Evolutionary conservation across 2,888 invertebrate genomes (phyloP), one percentile per base, ranked within the genome.

Genomic region (Sipha maydis): DNA sequence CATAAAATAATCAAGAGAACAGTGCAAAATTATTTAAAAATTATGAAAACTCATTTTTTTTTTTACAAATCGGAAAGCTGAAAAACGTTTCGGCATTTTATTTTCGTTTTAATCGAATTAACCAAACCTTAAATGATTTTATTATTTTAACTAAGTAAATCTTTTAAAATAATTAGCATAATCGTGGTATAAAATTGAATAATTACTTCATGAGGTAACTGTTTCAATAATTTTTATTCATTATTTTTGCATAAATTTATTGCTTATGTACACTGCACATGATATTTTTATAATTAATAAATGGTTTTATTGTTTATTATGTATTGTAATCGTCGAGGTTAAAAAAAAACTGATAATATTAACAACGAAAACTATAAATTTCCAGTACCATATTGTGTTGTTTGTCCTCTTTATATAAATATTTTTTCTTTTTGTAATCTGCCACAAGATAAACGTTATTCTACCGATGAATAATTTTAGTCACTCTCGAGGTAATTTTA

Each of bases 331-430:
- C 17, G 2, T 4, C 34, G 34, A 14, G 25, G 17, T 79, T 61
- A 25, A 79, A 79, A 79, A n/a, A n/a, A 61, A 25, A 34, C 5
- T 56, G 56, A 38, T n/a, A n/a, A 80, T 0, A 41, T 41, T 41
- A 41, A 82, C 41, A 41, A 82, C 67, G 28, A 9, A 41, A 41
- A 82, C 41, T 28, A 69, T 82, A 82, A 82, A 82, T 82, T 28
- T 41, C 38, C 41, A 11, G 21, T 28, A 82, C 69, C 28, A 82
- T 28, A 25, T 8, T 69, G 34, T 38, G 41, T 48, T 19, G 9
- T 19, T 69, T 28, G 19, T 69, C 28, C 67, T 82, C 11, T 82
- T 82, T 61, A 21, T n/a, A 17, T 3, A 0, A 28, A n/a, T 41
- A n/a, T 61, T 34, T 56, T 19, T 31, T 25, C 25, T 79, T 61